A percentile compares a stretch with the other conserved stretches of the same genome.
Conservation (phyloP, 2,888 invertebrate genomes). For the Chloromyia formosa region DNA sequence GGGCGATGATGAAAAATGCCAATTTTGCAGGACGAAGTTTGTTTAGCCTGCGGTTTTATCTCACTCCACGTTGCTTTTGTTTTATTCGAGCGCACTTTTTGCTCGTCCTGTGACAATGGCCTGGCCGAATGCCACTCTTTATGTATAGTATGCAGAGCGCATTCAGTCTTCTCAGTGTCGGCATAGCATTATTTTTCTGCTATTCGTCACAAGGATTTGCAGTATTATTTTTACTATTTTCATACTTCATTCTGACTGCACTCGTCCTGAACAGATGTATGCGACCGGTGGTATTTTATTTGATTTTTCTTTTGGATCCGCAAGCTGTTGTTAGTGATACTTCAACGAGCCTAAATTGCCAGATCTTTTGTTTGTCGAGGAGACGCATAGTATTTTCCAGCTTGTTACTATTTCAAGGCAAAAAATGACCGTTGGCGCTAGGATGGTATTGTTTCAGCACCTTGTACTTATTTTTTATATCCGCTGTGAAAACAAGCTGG, state of each 20-base stretch:
- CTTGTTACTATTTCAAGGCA: constrained; percentile 37
- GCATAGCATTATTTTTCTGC: constrained; percentile 25
- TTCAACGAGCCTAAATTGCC: constrained; percentile 16
- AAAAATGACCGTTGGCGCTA: constrained; percentile 20
- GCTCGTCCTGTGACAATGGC: background rate
- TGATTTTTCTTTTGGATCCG: constrained; percentile 19
- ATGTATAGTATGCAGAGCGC: constrained; percentile 3
- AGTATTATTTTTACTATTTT: constrained; percentile 7
- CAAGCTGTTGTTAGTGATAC: constrained; percentile 4
- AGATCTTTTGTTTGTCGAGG: too few relatives aligned
- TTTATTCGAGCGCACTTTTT: constrained; percentile 5
- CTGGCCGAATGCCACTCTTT: background rate
- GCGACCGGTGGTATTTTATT: constrained; percentile 10
- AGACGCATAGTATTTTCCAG: constrained; percentile 10
- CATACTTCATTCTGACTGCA: constrained; percentile 21
- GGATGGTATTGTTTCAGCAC: background rate
- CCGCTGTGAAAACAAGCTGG: background rate
- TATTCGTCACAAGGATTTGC: constrained; percentile 37
- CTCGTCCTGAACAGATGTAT: too few relatives aligned
- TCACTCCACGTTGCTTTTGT: constrained; percentile 11
- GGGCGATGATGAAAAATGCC: constrained; percentile 37
- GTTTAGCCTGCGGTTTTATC: constrained; percentile 40
- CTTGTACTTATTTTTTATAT: constrained; percentile 19
- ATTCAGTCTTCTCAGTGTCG: constrained; percentile 19
- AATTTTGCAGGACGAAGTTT: constrained; percentile 41